phyloP scores from a whole-genome alignment of 2,888 invertebrate genomes.

The Lathronympha strigana region DNA sequence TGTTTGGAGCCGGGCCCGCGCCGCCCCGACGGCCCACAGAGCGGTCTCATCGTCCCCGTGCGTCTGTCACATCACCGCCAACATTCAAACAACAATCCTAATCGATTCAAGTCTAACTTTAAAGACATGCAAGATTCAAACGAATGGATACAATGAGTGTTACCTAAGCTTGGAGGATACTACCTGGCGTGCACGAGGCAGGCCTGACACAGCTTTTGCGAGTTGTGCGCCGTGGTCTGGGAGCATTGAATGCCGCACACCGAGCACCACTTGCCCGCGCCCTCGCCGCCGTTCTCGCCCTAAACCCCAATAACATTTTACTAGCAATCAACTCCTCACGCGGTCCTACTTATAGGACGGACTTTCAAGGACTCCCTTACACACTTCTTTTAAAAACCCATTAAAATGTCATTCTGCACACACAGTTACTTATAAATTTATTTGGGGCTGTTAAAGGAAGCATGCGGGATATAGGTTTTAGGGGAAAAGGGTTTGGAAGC shows the following conservation, averaged over 20 bases:
- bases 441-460: constrained; percentile 82
- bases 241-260: constrained; percentile 82
- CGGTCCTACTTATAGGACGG: constrained; percentile 52
- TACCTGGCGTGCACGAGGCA: constrained; percentile 85
- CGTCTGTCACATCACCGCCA: constrained; percentile 86
- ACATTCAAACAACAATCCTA: constrained; percentile 66
- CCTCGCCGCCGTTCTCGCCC: constrained; percentile 77
- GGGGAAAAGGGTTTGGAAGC: constrained; percentile 50
- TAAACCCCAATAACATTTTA: constrained; percentile 80
- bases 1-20: constrained; percentile 82
- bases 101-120: constrained; percentile 49
- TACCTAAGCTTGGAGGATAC: constrained; percentile 50
- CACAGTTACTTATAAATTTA: constrained; percentile 66
- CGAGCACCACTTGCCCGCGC: constrained; percentile 77
- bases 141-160: constrained; percentile 35
- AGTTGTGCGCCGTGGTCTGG: constrained; percentile 80
- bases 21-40: constrained; percentile 88
- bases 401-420: constrained; percentile 82
- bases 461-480: constrained; percentile 73
- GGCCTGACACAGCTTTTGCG: constrained; percentile 83
- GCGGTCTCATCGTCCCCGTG: constrained; percentile 91
- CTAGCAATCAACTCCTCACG: constrained; percentile 49
- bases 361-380: constrained; percentile 66
- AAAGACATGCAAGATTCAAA: constrained; percentile 57
- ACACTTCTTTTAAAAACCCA: constrained; percentile 83